Percentiles rank a stretch among this genome's conserved stretches.
Conservation (phyloP, 1,140 invertebrate species). For the Eupristina koningsbergeri region DNA sequence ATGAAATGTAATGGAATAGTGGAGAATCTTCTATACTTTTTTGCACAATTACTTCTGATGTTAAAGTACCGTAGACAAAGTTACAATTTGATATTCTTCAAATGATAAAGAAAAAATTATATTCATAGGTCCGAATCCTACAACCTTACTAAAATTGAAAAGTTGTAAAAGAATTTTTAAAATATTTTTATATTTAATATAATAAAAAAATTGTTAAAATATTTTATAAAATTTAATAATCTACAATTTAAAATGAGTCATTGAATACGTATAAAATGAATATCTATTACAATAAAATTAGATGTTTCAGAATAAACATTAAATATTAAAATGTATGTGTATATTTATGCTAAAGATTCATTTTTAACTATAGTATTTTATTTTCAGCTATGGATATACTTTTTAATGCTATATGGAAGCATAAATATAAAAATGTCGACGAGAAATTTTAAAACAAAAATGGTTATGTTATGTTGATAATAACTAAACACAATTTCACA, state of each 20-base stretch:
- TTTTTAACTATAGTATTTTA: not conserved
- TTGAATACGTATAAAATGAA: not conserved
- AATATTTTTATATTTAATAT: too few relatives aligned
- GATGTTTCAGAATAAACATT: not conserved
- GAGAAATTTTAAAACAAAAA: not conserved
- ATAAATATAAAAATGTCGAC: not conserved
- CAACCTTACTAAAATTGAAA: too few relatives aligned
- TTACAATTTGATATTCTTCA: too few relatives aligned
- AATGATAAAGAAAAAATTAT: not conserved
- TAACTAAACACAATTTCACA: not conserved
- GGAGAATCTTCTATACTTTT: not conserved
- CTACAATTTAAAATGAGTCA: not conserved
- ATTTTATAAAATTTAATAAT: not conserved
- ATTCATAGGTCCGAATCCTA: too few relatives aligned
- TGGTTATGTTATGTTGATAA: not conserved
- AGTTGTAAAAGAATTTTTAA: too few relatives aligned
- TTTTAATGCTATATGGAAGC: not conserved
- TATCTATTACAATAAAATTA: not conserved
- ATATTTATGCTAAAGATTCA: conserved; percentile 8
- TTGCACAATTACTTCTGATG: too few relatives aligned
- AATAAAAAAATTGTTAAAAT: too few relatives aligned
- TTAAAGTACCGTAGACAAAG: too few relatives aligned
- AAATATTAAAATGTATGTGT: not conserved
- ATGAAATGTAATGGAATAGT: not conserved
- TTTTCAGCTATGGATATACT: not conserved